Conservation (phyloP, 2,888 invertebrate species). For the Drosophila pseudotalamancana region DNA sequence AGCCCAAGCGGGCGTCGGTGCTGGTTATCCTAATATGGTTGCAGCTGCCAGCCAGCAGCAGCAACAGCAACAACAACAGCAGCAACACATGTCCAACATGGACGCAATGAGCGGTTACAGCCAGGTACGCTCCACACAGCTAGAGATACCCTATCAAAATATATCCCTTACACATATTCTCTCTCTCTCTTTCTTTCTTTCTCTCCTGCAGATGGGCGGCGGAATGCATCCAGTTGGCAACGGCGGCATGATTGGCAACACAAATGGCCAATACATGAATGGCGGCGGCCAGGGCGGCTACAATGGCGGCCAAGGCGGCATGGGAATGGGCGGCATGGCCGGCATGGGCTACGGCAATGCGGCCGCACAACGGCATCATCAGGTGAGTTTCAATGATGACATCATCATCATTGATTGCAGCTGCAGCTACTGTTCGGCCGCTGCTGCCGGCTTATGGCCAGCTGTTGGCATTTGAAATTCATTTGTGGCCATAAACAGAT, state of each 20-base stretch:
- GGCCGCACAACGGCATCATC: conserved; percentile 83
- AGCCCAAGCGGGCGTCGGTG: conserved; percentile 25
- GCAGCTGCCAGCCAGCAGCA: conserved; percentile 81
- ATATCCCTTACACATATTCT: no score
- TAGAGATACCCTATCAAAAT: no score
- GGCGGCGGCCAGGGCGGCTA: conserved; percentile 74
- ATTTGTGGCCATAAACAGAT: conserved; percentile 55
- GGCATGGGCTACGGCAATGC: conserved; percentile 77
- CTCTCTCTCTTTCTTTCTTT: not conserved
- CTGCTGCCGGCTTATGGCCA: conserved; percentile 16
- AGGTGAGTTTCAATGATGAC: conserved; percentile 78
- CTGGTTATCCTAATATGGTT: conserved; percentile 46
- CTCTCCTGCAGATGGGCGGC: conserved; percentile 77
- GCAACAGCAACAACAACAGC: conserved; percentile 72
- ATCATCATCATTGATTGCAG: conserved; percentile 23
- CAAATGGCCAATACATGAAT: conserved; percentile 82
- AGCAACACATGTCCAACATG: conserved; percentile 76
- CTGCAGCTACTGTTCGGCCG: conserved; percentile 6
- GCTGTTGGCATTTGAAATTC: conserved; percentile 35
- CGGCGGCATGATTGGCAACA: conserved; percentile 75
- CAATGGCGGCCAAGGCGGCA: conserved; percentile 67
- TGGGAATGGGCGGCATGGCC: conserved; percentile 80
- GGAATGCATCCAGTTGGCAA: conserved; percentile 82
- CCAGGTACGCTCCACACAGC: conserved; percentile 75
- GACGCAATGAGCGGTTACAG: conserved; percentile 84